phyloP scores from a whole-genome alignment of 2,113 vertebrate genomes.

The Murina feae region DNA sequence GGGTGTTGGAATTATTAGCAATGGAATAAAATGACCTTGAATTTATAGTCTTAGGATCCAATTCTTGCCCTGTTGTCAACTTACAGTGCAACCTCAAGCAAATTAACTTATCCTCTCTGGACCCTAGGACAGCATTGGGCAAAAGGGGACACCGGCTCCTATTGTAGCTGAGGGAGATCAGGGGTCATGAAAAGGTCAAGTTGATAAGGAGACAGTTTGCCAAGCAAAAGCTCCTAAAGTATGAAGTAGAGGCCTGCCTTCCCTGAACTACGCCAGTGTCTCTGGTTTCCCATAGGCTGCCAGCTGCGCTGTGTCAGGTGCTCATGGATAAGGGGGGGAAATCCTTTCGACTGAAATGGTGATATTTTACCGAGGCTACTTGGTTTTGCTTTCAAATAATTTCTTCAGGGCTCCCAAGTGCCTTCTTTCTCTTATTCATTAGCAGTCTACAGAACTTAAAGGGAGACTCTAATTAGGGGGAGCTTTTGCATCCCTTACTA shows the following conservation, averaged over 20 bases:
- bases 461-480: constrained; percentile 74
- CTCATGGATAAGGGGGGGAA: constrained; percentile 53
- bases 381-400: constrained; percentile 78
- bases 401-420: constrained; percentile 72
- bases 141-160: neutral
- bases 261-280: constrained; percentile 57
- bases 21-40: neutral
- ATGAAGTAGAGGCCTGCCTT: constrained; percentile 26
- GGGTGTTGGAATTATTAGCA: neutral
- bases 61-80: neutral
- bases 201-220: constrained; percentile 39
- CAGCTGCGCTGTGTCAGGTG: constrained; percentile 59
- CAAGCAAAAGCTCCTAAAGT: neutral
- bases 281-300: constrained; percentile 70
- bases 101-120: constrained; percentile 20
- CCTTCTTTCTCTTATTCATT: constrained; percentile 66
- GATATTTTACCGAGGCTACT: constrained; percentile 77
- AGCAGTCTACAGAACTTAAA: constrained; percentile 68
- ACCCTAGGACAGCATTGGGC: neutral
- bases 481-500: constrained; percentile 71
- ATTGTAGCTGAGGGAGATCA: neutral
- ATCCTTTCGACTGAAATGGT: constrained; percentile 71
- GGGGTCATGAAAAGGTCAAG: constrained; percentile 23
- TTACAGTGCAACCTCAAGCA: constrained; percentile 11
- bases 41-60: neutral